Evolutionary conservation across 2,888 invertebrate species (phyloP).

Genomic region (Rosalia funebris): DNA sequence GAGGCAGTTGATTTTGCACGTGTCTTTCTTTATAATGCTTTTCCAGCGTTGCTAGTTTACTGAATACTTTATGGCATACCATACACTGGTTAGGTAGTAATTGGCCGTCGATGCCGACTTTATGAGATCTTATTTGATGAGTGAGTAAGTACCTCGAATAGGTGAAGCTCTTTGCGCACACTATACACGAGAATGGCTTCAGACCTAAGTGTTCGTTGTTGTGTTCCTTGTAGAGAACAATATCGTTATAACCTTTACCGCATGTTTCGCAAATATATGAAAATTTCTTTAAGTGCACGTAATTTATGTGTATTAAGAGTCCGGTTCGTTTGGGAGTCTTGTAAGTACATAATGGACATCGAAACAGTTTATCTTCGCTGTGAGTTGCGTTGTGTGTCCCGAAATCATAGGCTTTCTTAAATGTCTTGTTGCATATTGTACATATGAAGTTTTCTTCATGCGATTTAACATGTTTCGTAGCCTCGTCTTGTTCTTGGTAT

Average conservation of each 20-base stretch:
- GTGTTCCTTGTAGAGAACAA: constrained; percentile 67
- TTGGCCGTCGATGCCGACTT: constrained; percentile 61
- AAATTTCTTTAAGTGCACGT: constrained; percentile 58
- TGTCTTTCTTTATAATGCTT: constrained; percentile 62
- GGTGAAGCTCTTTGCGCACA: constrained; percentile 67
- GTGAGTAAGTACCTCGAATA: constrained; percentile 59
- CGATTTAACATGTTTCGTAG: constrained; percentile 53
- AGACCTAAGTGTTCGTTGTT: constrained; percentile 68
- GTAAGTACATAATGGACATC: constrained; percentile 57
- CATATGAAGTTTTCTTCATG: constrained; percentile 63
- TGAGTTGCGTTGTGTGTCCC: constrained; percentile 56
- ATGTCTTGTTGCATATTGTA: constrained; percentile 53
- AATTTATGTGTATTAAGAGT: constrained; percentile 56
- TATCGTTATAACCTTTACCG: constrained; percentile 68
- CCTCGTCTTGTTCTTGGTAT: constrained; percentile 46
- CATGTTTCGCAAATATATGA: constrained; percentile 67
- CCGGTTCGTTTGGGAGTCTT: constrained; percentile 51
- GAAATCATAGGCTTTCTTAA: constrained; percentile 57
- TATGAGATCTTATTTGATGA: constrained; percentile 56
- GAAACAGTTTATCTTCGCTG: constrained; percentile 51
- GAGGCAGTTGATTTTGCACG: constrained; percentile 43
- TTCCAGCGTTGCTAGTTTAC: constrained; percentile 59
- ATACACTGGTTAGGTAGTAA: constrained; percentile 61
- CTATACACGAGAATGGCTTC: constrained; percentile 66
- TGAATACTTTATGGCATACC: constrained; percentile 55